Base-by-base conservation (phyloP, 2,797 vertebrate genomes). In the Pelobates cultripes region DNA sequence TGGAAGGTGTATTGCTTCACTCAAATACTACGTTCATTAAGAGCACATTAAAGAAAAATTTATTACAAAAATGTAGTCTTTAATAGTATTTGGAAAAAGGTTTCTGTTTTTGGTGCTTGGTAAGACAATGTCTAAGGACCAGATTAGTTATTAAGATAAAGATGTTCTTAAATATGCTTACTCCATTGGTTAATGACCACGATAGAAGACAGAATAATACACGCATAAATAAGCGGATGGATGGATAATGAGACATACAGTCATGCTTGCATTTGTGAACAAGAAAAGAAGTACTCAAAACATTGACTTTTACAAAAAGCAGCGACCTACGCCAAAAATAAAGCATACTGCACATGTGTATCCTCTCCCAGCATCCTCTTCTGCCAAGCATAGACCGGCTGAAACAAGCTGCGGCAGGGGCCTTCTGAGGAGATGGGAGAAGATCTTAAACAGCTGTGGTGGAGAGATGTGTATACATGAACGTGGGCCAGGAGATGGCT, bases 331-430 rank as follows among this genome's bases (percentile, higher is more conserved):
- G 45, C 73, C 69, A 45, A 69, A 28, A 28, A 28, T 28, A 28
- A 28, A 28, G 28, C 28, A 28, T 28, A 40, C 73, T 72, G 61
- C 76, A 83, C 64, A 75, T 75, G 43, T 83, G 76, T 79, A 60
- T 83, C 57, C n/a, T 79, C 66, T 83, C 81, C 75, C 77, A 79
- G 66, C 57, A 79, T 83, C 66, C 76, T 68, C 60, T 6, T 17
- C 51, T 77, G 74, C 80, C 80, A 82, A 76, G 47, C 60, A 82
- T 73, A 73, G 73, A 66, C 67, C 44, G 75, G 81, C 67, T 79
- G 2, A 75, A 75, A 70, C 69, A 51, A 55, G 66, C 72, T 70
- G 53, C 43, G 9, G 15, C 28, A 43, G 72, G 72, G 44, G 64
- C 51, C 74, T 15, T 57, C 76, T 41, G 17, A 83, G 75, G 70